Evolutionary conservation across 2,797 vertebrate genomes (phyloP).

Genomic region (Falco naumanni): DNA sequence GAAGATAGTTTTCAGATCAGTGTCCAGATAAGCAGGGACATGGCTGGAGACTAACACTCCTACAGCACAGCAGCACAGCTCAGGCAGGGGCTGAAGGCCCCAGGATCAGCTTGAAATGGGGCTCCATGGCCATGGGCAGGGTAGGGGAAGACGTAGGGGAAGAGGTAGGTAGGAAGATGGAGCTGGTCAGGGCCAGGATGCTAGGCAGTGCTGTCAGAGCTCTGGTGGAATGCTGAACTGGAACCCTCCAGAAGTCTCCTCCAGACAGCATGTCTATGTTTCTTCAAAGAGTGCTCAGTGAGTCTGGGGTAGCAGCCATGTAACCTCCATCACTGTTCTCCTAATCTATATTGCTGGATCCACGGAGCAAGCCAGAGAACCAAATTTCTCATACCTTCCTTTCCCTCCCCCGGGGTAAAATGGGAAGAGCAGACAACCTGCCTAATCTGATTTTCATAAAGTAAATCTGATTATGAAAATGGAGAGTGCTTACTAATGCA

Average conservation of each 20-base stretch:
- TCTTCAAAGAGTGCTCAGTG: background rate
- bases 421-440: background rate
- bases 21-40: no score
- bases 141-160: rapidly evolving
- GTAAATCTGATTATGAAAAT: conserved; percentile 32
- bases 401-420: background rate
- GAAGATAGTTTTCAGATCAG: background rate
- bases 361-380: background rate
- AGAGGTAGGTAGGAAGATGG: no score
- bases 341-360: background rate
- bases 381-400: background rate
- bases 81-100: background rate
- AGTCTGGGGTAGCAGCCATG: background rate
- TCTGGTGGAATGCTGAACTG: background rate
- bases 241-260: background rate
- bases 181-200: background rate
- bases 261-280: background rate
- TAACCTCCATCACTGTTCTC: rapidly evolving
- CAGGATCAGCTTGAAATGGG: background rate
- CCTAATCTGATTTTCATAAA: conserved; percentile 11
- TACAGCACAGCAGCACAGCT: background rate
- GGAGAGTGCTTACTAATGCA: conserved; percentile 23
- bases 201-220: background rate
- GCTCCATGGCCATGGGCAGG: background rate
- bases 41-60: background rate